A percentile compares a stretch with the other conserved stretches of the same genome.
Evolutionary conservation across 2,113 vertebrate genomes (phyloP).

Genomic region (Cynopterus brachyotis): DNA sequence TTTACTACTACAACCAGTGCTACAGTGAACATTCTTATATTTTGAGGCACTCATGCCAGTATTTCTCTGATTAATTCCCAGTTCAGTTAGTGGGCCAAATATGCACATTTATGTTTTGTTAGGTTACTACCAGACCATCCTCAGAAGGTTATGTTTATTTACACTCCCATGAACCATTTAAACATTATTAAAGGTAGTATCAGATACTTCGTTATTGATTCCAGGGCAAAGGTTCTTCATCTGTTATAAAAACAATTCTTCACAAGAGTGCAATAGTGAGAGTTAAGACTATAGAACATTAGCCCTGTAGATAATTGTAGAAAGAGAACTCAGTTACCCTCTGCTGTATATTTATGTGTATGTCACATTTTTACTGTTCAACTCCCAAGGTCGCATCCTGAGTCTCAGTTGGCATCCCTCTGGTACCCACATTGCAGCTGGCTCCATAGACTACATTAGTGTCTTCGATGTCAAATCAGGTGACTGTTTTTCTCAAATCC

Average conservation of each 20-base stretch:
- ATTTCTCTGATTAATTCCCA: background rate
- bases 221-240: background rate
- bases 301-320: background rate
- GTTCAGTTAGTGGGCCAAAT: background rate
- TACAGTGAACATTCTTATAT: background rate
- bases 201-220: background rate
- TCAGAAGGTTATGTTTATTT: background rate
- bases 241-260: background rate
- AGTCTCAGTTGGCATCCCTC: constrained; percentile 93
- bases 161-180: background rate
- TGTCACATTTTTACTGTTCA: constrained; percentile 27
- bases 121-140: background rate
- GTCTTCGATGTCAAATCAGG: constrained; percentile 89
- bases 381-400: constrained; percentile 88
- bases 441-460: constrained; percentile 89
- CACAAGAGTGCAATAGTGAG: background rate
- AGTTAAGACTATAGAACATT: background rate
- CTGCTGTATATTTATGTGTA: constrained; percentile 21
- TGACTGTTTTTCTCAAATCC: constrained; percentile 75
- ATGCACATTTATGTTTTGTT: constrained; percentile 1
- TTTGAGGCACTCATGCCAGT: background rate
- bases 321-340: background rate
- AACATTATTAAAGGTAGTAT: background rate
- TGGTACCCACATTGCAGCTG: constrained; percentile 86
- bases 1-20: background rate